Evolutionary conservation across 1,140 invertebrate genomes (phyloP).

Genomic region (Lutraria rhynchaena): DNA sequence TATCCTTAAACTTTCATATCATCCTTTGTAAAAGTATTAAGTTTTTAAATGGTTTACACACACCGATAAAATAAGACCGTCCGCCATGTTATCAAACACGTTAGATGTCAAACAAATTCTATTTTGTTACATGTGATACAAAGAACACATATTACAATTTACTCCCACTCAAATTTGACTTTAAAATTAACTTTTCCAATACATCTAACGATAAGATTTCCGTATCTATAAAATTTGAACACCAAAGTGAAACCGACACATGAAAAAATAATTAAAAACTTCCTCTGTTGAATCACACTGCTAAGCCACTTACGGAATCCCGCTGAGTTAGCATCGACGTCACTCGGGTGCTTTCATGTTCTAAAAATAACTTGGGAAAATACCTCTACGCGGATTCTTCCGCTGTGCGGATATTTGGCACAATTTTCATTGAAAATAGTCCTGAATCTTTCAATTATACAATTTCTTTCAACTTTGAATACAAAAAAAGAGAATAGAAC

Average conservation of each 20-base stretch:
- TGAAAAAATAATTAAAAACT: conserved; percentile 25
- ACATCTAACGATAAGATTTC: background rate
- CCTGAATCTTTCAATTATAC: too few relatives aligned
- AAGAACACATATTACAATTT: background rate
- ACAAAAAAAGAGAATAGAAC: too few relatives aligned
- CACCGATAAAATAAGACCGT: background rate
- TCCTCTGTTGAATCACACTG: conserved; percentile 16
- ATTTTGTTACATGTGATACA: conserved; percentile 17
- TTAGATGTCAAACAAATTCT: conserved; percentile 20
- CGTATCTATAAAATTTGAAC: background rate
- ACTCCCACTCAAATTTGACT: too few relatives aligned
- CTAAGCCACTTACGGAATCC: conserved; percentile 33
- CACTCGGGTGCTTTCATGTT: conserved; percentile 10
- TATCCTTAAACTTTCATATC: conserved; percentile 32
- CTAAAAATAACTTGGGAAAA: conserved; percentile 28
- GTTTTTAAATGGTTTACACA: conserved; percentile 20
- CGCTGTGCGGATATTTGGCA: too few relatives aligned
- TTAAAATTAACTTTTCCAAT: background rate
- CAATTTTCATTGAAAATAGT: too few relatives aligned
- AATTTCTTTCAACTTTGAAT: too few relatives aligned
- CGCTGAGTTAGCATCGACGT: conserved; percentile 31
- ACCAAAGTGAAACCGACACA: conserved; percentile 2
- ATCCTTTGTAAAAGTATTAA: conserved; percentile 19
- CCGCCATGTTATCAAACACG: conserved; percentile 23
- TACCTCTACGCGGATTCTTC: background rate